Base-by-base conservation (phyloP, 2,113 vertebrate species). In the Caranx melampygus region DNA sequence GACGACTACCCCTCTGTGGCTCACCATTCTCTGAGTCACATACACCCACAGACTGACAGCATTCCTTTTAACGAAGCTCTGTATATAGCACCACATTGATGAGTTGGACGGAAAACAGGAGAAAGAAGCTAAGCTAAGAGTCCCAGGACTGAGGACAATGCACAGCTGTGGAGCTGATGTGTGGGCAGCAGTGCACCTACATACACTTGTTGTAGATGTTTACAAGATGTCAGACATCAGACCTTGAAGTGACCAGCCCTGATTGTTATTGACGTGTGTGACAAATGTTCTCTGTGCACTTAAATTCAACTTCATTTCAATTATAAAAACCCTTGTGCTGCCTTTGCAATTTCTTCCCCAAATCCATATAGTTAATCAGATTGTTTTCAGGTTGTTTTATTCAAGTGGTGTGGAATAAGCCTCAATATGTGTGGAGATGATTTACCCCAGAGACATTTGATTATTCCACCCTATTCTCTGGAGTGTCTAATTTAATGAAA, bases 401-500 rank as follows among this genome's bases (percentile, higher is more conserved):
- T 49, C 37, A 69, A 79, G 78, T 78, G 68, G 40, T 69, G 71
- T 51, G 35, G 21, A 72, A 35, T 77, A 60, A 52, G 45, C 62
- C n/a, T 37, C 7, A 10, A n/a, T 74, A 20, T 71, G 42, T 52
- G 58, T 20, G 3, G 67, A 31, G 63, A 70, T 45, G 68, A 63
- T 68, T 85, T 76, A 62, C 77, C 82, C 77, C 20, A 62, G 73
- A 82, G 79, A 68, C 59, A 13, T 83, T 87, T 81, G 70, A 86
- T 88, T 86, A 88, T 81, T 65, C 57, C 58, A 15, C 52, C 31
- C 16, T 78, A 49, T 81, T 85, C 82, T 83, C 81, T 21, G 44
- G 51, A 83, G 77, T 65, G 79, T 80, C 61, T 81, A 51, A 79
- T 87, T 83, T 72, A 86, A 90, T 87, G 78, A 87, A 86, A 84